Conservation (phyloP, 2,797 vertebrate genomes). For the Delichon dasypus region DNA sequence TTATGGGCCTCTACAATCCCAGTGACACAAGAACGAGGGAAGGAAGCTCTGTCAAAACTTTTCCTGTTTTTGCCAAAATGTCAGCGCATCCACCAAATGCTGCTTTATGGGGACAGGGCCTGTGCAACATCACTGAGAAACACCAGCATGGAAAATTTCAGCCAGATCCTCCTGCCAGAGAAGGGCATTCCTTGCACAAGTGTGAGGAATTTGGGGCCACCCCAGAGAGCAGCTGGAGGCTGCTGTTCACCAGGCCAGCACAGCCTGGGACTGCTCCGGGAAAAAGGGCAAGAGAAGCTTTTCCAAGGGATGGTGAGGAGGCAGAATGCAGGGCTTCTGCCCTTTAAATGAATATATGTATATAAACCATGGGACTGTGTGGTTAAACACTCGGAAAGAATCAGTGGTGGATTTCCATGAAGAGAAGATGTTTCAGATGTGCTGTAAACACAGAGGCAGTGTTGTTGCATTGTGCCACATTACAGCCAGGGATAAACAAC, state of each 20-base stretch:
- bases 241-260: background rate
- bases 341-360: background rate
- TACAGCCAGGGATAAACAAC: background rate
- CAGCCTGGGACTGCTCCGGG: background rate
- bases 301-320: background rate
- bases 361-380: fast-evolving
- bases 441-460: background rate
- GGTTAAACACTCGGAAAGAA: background rate
- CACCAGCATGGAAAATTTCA: background rate
- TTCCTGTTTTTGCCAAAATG: background rate
- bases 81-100: background rate
- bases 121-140: background rate
- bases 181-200: background rate
- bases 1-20: background rate
- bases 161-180: background rate
- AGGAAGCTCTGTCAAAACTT: background rate
- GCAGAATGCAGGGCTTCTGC: background rate
- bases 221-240: background rate
- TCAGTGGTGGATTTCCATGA: background rate
- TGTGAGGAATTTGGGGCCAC: background rate
- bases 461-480: background rate
- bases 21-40: background rate
- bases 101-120: background rate
- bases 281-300: background rate
- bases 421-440: background rate